Evolutionary conservation across 2,113 vertebrate genomes (phyloP).

Genomic region (Sisor rabdophorus): DNA sequence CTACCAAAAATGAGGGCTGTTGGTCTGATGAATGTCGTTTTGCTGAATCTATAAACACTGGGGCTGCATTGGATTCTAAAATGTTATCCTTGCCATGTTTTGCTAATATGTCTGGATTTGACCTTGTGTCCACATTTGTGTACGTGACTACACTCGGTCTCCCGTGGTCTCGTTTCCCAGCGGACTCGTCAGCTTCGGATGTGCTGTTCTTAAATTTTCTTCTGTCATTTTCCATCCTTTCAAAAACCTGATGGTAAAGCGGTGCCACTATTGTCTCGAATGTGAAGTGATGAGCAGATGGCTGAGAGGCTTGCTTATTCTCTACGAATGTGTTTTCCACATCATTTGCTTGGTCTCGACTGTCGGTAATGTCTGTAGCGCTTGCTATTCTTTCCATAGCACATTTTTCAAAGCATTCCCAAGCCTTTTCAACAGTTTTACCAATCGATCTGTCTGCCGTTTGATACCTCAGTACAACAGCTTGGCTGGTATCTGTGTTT

Average conservation of each 20-base stretch:
- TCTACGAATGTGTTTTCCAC: constrained; percentile 21
- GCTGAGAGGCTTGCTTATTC: constrained; percentile 16
- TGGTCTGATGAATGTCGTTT: neutral
- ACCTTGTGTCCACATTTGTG: constrained; percentile 24
- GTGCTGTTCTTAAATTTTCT: constrained; percentile 11
- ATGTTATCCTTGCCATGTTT: constrained; percentile 2
- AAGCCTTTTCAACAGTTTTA: constrained; percentile 38
- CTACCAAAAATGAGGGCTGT: neutral
- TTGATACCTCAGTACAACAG: constrained; percentile 6
- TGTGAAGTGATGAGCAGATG: constrained; percentile 37
- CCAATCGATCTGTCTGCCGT: constrained; percentile 13
- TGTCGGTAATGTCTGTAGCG: neutral
- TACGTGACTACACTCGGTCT: constrained; percentile 23
- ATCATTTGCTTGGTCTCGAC: neutral
- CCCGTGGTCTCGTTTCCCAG: neutral
- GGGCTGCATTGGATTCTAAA: constrained; percentile 4
- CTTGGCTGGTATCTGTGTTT: constrained; percentile 6
- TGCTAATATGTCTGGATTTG: constrained; percentile 12
- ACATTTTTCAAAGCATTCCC: constrained; percentile 46
- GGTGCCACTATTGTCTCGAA: constrained; percentile 63
- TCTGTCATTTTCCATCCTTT: constrained; percentile 50
- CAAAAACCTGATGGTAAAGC: constrained; percentile 59
- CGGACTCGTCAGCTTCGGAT: constrained; percentile 11
- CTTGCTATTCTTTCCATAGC: neutral
- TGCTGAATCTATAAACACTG: neutral